phyloP scores from a whole-genome alignment of 2,113 vertebrate genomes.

The Tyrannus savana region DNA sequence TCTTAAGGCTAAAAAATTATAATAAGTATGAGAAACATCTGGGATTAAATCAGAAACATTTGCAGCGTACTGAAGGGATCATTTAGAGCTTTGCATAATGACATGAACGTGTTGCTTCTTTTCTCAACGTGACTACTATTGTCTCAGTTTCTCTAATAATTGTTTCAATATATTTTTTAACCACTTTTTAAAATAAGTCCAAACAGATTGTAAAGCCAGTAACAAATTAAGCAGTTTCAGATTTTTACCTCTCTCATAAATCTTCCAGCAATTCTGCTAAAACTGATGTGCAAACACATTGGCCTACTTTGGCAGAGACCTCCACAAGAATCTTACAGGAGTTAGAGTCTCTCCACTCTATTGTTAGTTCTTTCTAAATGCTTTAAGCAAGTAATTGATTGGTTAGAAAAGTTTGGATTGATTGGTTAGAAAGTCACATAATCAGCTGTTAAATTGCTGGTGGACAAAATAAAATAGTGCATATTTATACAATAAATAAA shows the following conservation, averaged over 20 bases:
- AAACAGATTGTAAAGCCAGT: not conserved
- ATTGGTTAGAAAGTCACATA: constrained; percentile 5
- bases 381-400: constrained; percentile 23
- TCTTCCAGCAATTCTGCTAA: constrained; percentile 17
- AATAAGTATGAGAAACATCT: not conserved
- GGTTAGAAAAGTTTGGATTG: constrained; percentile 3
- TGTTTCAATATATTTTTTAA: constrained; percentile 11
- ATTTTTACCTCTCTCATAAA: not conserved
- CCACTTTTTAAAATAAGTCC: not conserved
- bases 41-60: not conserved
- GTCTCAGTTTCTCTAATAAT: constrained; percentile 1
- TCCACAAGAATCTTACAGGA: not conserved
- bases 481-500: not conserved
- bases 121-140: not conserved
- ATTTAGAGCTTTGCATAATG: constrained; percentile 1
- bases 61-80: not conserved
- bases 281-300: not conserved
- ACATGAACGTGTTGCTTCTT: not conserved
- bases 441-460: not conserved
- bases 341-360: not conserved
- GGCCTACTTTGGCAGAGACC: constrained; percentile 31
- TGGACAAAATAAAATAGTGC: not conserved
- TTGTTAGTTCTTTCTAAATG: constrained; percentile 19
- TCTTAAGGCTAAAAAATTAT: not conserved
- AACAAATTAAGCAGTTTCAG: constrained; percentile 29